Percentiles rank a stretch among this genome's conserved stretches.
Evolutionary conservation across 2,888 invertebrate genomes (phyloP).

Genomic region (Drosophila mercatorum): DNA sequence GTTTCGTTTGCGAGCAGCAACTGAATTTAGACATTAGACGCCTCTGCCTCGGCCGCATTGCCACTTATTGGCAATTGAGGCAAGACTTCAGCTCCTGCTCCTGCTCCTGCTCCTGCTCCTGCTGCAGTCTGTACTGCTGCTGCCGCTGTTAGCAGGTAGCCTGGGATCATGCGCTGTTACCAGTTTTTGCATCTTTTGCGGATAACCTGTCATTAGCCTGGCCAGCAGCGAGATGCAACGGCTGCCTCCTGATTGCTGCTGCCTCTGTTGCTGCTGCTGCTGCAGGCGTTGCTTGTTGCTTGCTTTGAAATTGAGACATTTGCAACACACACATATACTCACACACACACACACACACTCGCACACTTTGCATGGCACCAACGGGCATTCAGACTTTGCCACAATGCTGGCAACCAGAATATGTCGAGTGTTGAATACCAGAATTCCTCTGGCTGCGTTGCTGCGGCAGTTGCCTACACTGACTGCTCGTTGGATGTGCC

Average conservation of each 20-base stretch:
- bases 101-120: conserved; percentile 13
- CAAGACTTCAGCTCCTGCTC: conserved; percentile 31
- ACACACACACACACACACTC: conserved; percentile 6
- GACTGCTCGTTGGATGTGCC: neutral
- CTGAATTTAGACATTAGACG: conserved; percentile 79
- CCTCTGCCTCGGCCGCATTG: conserved; percentile 50
- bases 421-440: conserved; percentile 7
- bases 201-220: conserved; percentile 77
- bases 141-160: conserved; percentile 70
- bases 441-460: neutral
- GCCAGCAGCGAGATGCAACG: conserved; percentile 38
- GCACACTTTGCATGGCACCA: conserved; percentile 27
- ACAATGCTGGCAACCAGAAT: conserved; percentile 22
- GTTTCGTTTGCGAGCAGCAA: conserved; percentile 48
- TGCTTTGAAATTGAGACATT: conserved; percentile 76
- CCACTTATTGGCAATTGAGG: conserved; percentile 76
- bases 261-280: conserved; percentile 33
- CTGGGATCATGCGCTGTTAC: conserved; percentile 66
- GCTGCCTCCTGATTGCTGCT: conserved; percentile 47
- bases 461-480: neutral
- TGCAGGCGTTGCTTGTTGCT: conserved; percentile 49
- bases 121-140: conserved; percentile 11
- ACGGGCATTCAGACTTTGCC: conserved; percentile 18
- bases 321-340: conserved; percentile 41
- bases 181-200: conserved; percentile 74